Conservation (phyloP, 2,113 vertebrate species). For the Ailurus styani region DNA sequence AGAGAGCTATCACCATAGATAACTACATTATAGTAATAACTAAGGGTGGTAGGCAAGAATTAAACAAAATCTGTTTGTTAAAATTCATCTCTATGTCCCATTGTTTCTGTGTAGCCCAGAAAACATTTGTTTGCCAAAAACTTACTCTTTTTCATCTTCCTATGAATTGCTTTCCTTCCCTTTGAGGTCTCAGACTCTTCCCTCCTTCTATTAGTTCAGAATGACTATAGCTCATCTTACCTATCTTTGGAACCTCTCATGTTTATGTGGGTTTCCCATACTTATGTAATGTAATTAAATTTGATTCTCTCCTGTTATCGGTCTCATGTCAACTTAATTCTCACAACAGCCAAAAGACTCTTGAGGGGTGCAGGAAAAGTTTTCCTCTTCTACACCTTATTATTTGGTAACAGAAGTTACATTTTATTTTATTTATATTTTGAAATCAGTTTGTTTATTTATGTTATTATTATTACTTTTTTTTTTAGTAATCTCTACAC, state of each 20-base stretch:
- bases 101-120: not conserved
- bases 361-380: not conserved
- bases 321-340: not conserved
- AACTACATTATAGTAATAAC: not conserved
- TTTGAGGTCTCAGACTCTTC: not conserved
- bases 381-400: not conserved
- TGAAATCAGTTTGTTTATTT: not conserved
- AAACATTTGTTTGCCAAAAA: not conserved
- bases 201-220: not conserved
- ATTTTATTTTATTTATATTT: not conserved
- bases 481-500: not conserved
- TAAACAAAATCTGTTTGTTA: not conserved
- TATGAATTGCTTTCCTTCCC: not conserved
- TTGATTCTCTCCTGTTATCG: not conserved
- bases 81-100: not conserved
- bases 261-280: not conserved
- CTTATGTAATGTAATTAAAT: not conserved
- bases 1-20: not conserved
- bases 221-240: not conserved
- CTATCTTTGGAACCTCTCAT: not conserved
- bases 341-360: not conserved
- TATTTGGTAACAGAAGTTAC: constrained; percentile 13
- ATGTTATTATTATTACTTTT: not conserved
- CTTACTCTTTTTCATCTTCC: not conserved
- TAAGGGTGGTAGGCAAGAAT: not conserved